These are phyloP conservation scores for Dicyrtomina minuta DNA, from an alignment of 2,888 invertebrate genomes.

Conservation along the genomic window DNA sequence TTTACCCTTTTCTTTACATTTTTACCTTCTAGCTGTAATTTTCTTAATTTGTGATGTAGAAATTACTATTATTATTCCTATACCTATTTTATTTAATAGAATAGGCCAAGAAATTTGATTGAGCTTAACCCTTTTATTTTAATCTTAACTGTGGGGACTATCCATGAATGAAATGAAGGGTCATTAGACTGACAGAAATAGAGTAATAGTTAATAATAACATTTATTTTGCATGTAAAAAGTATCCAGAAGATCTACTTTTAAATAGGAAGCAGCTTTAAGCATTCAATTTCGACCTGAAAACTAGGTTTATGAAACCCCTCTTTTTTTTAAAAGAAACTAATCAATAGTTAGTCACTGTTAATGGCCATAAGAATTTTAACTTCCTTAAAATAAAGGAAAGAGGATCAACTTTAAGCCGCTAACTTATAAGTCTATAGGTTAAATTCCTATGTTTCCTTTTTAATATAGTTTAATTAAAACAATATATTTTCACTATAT, in stretches of 20 bases:
- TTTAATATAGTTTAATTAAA: conserved; percentile 67
- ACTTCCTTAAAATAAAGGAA: conserved; percentile 64
- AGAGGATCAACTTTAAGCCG: conserved; percentile 62
- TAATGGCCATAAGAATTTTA: conserved; percentile 65
- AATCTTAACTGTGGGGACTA: conserved; percentile 62
- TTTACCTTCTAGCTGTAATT: conserved; percentile 68
- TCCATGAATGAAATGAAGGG: conserved; percentile 64
- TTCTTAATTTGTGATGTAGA: conserved; percentile 74
- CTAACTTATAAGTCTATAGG: conserved; percentile 66
- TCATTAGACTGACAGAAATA: conserved; percentile 62
- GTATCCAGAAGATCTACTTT: conserved; percentile 57
- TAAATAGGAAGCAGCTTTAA: conserved; percentile 58
- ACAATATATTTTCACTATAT: conserved; percentile 69
- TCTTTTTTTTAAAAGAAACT: conserved; percentile 64
- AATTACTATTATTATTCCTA: conserved; percentile 66
- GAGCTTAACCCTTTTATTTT: conserved; percentile 58
- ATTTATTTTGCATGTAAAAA: conserved; percentile 61
- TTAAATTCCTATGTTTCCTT: conserved; percentile 59
- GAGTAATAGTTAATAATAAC: conserved; percentile 60
- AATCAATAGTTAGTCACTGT: conserved; percentile 67
- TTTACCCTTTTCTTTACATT: conserved; percentile 64
- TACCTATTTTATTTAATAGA: conserved; percentile 59
- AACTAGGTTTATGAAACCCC: conserved; percentile 54
- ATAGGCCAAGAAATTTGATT: conserved; percentile 45
- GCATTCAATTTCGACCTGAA: conserved; percentile 63